A percentile compares a stretch with the other conserved stretches of the same genome.
phyloP scores from a whole-genome alignment of 1,140 invertebrate genomes.

The Achroia grisella region DNA sequence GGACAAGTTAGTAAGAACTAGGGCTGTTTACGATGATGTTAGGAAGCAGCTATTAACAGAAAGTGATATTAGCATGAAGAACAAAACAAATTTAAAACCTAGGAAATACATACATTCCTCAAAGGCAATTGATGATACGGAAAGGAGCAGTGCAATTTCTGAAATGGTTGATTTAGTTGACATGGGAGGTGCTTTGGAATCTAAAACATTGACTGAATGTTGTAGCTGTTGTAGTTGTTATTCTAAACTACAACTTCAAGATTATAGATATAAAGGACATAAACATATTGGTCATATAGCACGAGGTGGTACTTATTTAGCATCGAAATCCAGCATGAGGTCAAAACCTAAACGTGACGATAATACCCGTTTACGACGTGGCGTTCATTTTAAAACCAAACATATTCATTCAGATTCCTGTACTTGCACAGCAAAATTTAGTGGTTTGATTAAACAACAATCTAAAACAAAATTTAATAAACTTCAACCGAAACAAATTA shows the following conservation, averaged over 20 bases:
- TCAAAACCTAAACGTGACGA: not conserved
- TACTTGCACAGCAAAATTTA: slow-evolving; percentile 34
- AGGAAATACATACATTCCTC: slow-evolving; percentile 4
- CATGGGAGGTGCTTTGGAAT: slow-evolving; percentile 19
- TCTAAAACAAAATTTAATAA: slow-evolving; percentile 13
- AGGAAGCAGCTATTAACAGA: slow-evolving; percentile 30
- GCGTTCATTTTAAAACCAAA: slow-evolving; percentile 29
- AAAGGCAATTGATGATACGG: slow-evolving; percentile 10
- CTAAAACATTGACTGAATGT: slow-evolving; percentile 27
- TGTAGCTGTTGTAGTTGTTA: slow-evolving; percentile 39
- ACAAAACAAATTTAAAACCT: slow-evolving; percentile 17
- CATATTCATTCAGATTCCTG: slow-evolving; percentile 40
- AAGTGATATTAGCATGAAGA: slow-evolving; percentile 21
- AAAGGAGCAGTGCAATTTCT: slow-evolving; percentile 25
- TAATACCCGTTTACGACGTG: slow-evolving; percentile 9
- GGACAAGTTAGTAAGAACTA: slow-evolving; percentile 36
- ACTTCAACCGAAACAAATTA: slow-evolving; percentile 2
- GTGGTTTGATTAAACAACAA: slow-evolving; percentile 17
- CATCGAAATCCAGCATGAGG: slow-evolving; percentile 8
- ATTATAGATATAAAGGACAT: slow-evolving; percentile 8
- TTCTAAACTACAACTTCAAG: slow-evolving; percentile 6
- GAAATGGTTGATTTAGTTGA: slow-evolving; percentile 31
- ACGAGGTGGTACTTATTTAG: not conserved
- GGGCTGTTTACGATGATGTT: slow-evolving; percentile 38
- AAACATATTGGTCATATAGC: slow-evolving; percentile 8